Base-by-base conservation (phyloP, 2,888 invertebrate genomes). In the Nysson spinosus region DNA sequence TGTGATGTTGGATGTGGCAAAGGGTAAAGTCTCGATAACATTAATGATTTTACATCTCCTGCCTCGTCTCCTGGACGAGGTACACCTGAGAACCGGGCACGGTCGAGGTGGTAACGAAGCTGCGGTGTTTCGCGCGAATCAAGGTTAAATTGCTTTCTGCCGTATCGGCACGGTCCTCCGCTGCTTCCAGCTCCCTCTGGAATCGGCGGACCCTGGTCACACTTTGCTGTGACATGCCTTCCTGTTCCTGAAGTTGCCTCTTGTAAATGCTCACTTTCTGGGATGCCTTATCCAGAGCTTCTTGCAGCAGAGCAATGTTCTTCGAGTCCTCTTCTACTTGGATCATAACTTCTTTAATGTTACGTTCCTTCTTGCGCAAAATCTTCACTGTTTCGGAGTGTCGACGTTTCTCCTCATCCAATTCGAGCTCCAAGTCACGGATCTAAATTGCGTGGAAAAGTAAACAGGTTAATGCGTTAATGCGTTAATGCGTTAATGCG, bases 91-190 rank as follows among this genome's bases (percentile, higher is more conserved):
- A 95, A 84, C 96, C 96, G 88, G 96, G 96, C 83, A 96, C 94
- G 81, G 95, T 93, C 88, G 94, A 95, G 88, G 96, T 96, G 91
- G 96, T 96, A 86, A 97, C 96, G 90, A 97, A 97, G 88, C 96
- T 96, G 91, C 98, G 96, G 91, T 98, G 98, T 91, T 98, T 98
- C 90, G 98, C 96, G 85, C 98, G 94, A 91, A 98, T 97, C 88
- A 98, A 91, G 82, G 94, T 93, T 88, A 98, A 91, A 89, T 95
- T 97, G 91, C 95, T 95, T 90, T 98, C 97, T 81, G 97, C 97
- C 81, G 92, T 92, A 84, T 98, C 97, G 82, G 97, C 97, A 81
- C 98, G 95, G 89, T 97, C 97, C 88, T 98, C 98, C 77, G 98
- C 98, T 50, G 98, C 97, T 88, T 98, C 98, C 87, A 98, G 90